Evolutionary conservation across 2,888 invertebrate species (phyloP).

Genomic region (Rhodophaea formosa): DNA sequence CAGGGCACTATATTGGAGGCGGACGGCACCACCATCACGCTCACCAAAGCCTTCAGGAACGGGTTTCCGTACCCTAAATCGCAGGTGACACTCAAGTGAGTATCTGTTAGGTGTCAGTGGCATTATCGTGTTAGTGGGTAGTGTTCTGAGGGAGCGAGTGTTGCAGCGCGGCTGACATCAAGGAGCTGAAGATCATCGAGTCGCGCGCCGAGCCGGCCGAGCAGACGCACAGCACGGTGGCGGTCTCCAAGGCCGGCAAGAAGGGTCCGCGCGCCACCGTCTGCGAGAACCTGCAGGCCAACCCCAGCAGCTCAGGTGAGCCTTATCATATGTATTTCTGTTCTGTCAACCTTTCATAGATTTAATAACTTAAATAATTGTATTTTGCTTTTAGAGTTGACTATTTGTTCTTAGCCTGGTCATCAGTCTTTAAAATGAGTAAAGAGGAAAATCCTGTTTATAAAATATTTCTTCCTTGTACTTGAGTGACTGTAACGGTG

Average conservation of each 20-base stretch:
- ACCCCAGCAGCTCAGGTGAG: slow-evolving; percentile 51
- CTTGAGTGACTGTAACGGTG: too few species aligned
- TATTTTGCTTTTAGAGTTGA: too few species aligned
- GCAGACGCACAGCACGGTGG: slow-evolving; percentile 66
- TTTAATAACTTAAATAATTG: too few species aligned
- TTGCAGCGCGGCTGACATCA: slow-evolving; percentile 86
- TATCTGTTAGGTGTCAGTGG: slow-evolving; percentile 5
- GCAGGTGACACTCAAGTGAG: slow-evolving; percentile 75
- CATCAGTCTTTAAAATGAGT: too few species aligned
- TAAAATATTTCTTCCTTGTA: too few species aligned
- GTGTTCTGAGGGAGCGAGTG: neutral
- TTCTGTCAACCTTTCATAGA: too few species aligned
- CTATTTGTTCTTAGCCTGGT: too few species aligned
- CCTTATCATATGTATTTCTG: too few species aligned
- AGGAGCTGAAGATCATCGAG: slow-evolving; percentile 88
- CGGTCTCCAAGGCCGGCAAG: slow-evolving; percentile 55
- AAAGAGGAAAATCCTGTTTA: too few species aligned
- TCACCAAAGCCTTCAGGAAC: slow-evolving; percentile 91
- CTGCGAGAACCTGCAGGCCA: slow-evolving; percentile 66
- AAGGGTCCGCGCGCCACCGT: slow-evolving; percentile 61
- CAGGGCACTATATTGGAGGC: slow-evolving; percentile 89
- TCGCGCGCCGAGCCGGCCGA: slow-evolving; percentile 68
- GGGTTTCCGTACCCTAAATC: slow-evolving; percentile 82
- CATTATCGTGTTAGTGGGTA: neutral
- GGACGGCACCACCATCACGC: slow-evolving; percentile 85